A percentile compares a stretch with the other conserved stretches of the same genome.
These are phyloP conservation scores for Ateles fusciceps DNA, from an alignment of 2,797 vertebrate species.

Conservation along the genomic window DNA sequence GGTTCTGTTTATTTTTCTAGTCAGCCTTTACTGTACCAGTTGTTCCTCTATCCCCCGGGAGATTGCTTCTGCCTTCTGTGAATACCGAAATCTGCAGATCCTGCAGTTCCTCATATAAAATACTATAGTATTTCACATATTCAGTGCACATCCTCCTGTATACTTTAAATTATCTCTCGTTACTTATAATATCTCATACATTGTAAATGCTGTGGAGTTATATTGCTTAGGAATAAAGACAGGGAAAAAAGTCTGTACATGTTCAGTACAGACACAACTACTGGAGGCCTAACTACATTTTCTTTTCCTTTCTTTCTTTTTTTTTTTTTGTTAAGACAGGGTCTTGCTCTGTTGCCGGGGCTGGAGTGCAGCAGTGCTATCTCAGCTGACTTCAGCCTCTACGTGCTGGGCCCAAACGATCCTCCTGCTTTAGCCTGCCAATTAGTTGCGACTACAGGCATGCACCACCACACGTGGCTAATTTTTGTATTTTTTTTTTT, in stretches of 20 bases:
- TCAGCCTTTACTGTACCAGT: not conserved
- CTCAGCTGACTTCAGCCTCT: not conserved
- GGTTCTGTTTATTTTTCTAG: not conserved
- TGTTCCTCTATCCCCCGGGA: not conserved
- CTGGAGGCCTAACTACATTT: too few species aligned
- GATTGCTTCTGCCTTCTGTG: not conserved
- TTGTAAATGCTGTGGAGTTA: too few species aligned
- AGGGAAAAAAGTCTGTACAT: too few species aligned
- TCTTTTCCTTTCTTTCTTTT: too few species aligned
- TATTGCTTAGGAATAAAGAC: too few species aligned
- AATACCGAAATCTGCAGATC: not conserved
- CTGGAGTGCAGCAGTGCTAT: not conserved
- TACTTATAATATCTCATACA: too few species aligned
- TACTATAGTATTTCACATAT: not conserved
- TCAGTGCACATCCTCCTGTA: not conserved
- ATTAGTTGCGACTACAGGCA: not conserved
- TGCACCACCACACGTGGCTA: not conserved
- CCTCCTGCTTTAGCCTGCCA: not conserved
- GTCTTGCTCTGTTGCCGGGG: not conserved
- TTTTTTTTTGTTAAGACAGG: not conserved
- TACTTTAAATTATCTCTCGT: not conserved
- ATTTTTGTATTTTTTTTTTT: not conserved
- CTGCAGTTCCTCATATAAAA: not conserved
- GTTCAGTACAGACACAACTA: too few species aligned
- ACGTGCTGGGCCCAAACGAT: not conserved